Evolutionary conservation across 2,888 invertebrate genomes (phyloP), one percentile per base, ranked within the genome.

Genomic region (Bruchidius siliquastri): DNA sequence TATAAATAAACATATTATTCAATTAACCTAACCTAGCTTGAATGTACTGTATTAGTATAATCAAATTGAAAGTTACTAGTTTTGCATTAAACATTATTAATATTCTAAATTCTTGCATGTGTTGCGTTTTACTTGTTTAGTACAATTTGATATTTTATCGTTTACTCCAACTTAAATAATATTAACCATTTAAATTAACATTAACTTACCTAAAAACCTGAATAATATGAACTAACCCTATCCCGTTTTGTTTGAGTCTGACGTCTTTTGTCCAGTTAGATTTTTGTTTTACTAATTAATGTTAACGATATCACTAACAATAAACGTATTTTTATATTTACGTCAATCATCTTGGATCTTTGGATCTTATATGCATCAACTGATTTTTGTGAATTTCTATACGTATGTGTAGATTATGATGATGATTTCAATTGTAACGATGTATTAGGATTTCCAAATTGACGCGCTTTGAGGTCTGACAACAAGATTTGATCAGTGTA

Each of bases 141-240:
- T 49, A 30, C 8, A 8, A 49, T 49, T 49, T 26, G 26, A 4
- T 49, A 49, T 49, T 49, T 49, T 49, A 4, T 49, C 13, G 13
- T 49, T 49, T 49, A 49, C 8, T 26, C 8, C 26, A 26, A 26
- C 8, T 26, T 26, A 13, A 49, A 49, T 72, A 68, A 72, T 77
- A 76, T 78, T 81, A 80, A 80, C 79, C 80, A 81, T 80, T 79
- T 72, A 79, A 80, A 76, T 79, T 78, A 79, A 77, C 79, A 79
- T 79, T 79, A 77, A 78, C 72, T 78, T 79, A 78, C 73, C 67
- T 68, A 67, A 72, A 49, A 69, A 22, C 71, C 30, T 71, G 20
- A 67, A 18, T 71, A 71, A 71, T 73, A 71, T 72, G 49, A 72
- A 71, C 67, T 71, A 70, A 73, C 68, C 6, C 49, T 49, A 13